Evolutionary conservation across 2,888 invertebrate species (phyloP), one percentile per base, ranked within the genome.

Genomic region (Ariolimax columbianus): DNA sequence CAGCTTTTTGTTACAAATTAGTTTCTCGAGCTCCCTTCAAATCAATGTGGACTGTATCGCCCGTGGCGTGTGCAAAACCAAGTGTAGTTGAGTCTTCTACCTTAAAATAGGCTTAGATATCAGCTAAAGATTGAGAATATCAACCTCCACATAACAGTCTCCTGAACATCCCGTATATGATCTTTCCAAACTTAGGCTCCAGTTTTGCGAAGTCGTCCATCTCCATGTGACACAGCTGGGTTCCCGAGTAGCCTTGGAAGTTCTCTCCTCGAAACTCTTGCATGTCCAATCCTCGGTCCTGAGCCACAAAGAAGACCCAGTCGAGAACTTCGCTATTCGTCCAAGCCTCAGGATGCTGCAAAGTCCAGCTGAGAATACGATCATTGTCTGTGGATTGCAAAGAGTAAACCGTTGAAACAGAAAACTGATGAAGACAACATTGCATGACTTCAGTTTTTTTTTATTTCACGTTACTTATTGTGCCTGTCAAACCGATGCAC

Each of bases 311-410:
- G 81, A 90, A 91, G 11, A 91, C 87, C 92, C 92, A 92, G 88
- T 92, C 92, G 40, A 92, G 86, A 7, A 92, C 91, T 77, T 92
- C 91, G 14, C 83, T 86, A 51, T 87, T 87, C 14, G 88, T 86
- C 92, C 92, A 92, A 81, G 90, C 89, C 70, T 91, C 90, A 0
- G 92, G 91, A 79, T 91, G 90, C 38, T 91, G 90, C 77, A 88
- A 86, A 26, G 91, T 90, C 92, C 92, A 92, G 78, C 90, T 90
- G 84, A 89, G 85, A 66, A 91, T 82, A 9, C 70, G 77, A 23
- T 88, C 88, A 72, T 85, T 85, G 19, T 89, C 89, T 72, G 86
- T 30, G n/a, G 23, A 82, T 47, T 77, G 19, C 17, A 55, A n/a
- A 14, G 36, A 66, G 1, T 9, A 23, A 40, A 30, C 14, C 0